phyloP scores from a whole-genome alignment of 35 echinoderm and acorn worm genomes.

The Diadema setosum region DNA sequence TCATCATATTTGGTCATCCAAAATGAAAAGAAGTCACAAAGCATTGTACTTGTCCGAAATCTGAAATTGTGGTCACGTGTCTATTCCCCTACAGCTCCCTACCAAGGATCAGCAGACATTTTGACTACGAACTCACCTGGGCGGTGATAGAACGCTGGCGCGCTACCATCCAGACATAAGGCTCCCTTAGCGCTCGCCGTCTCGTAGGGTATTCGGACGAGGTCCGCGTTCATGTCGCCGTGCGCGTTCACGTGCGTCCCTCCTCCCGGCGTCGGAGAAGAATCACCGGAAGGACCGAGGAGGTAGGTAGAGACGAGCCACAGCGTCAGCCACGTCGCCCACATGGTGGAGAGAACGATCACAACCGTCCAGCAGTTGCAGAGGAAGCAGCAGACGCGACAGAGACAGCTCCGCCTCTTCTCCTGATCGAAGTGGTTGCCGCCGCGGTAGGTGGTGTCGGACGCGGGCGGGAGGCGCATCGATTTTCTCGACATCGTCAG shows the following conservation, averaged over 20 bases:
- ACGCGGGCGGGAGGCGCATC: neutral
- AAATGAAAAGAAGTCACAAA: too few relatives aligned
- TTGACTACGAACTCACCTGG: constrained; percentile 43
- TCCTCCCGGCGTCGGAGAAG: neutral
- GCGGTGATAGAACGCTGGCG: constrained; percentile 61
- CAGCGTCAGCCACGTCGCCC: neutral
- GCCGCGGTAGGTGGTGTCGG: neutral
- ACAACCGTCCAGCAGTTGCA: neutral
- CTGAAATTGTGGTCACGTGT: too few relatives aligned
- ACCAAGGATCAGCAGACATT: too few relatives aligned
- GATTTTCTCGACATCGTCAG: neutral
- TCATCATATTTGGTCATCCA: neutral
- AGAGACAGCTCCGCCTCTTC: neutral
- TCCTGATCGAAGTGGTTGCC: neutral
- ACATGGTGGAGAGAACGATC: neutral
- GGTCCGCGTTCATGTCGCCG: neutral
- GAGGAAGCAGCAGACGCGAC: neutral
- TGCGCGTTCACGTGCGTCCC: neutral
- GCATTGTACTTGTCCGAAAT: too few relatives aligned
- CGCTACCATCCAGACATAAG: constrained; percentile 67
- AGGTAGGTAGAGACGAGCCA: neutral
- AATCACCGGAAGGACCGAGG: neutral
- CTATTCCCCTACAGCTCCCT: too few relatives aligned
- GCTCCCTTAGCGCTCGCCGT: constrained; percentile 30
- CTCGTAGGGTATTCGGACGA: constrained; percentile 20